Percentiles rank a stretch among this genome's conserved stretches.
Evolutionary conservation across 2,888 invertebrate genomes (phyloP).

Genomic region (Luffia ferchaultella): DNA sequence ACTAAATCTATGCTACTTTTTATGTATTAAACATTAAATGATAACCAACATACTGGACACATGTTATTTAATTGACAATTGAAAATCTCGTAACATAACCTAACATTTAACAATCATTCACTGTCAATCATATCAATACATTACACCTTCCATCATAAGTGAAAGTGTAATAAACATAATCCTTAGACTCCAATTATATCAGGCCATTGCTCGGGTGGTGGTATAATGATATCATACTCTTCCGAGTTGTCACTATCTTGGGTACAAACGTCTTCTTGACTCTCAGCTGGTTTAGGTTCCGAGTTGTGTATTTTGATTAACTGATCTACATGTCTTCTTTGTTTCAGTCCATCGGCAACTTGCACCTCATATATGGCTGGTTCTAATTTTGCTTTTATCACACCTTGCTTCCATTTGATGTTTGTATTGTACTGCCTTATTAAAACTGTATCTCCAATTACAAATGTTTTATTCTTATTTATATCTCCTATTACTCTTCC

Average conservation of each 20-base stretch:
- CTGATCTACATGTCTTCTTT: conserved; percentile 4
- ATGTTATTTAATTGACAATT: no score
- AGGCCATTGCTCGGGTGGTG: conserved; percentile 1
- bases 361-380: conserved; percentile 1
- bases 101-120: no score
- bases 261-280: not conserved
- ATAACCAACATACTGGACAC: no score
- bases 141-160: no score
- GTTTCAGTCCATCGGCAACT: not conserved
- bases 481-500: no score
- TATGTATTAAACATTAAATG: no score
- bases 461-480: conserved; percentile 2
- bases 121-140: no score
- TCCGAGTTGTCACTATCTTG: not conserved
- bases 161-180: no score
- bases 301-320: no score
- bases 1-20: no score
- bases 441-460: not conserved
- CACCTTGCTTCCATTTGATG: conserved; percentile 2
- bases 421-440: conserved; percentile 2
- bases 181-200: conserved; percentile 1
- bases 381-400: not conserved
- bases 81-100: no score
- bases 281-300: not conserved
- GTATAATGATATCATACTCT: not conserved